Evolutionary conservation across 2,797 vertebrate genomes (phyloP).

Genomic region (Aplochiton taeniatus): DNA sequence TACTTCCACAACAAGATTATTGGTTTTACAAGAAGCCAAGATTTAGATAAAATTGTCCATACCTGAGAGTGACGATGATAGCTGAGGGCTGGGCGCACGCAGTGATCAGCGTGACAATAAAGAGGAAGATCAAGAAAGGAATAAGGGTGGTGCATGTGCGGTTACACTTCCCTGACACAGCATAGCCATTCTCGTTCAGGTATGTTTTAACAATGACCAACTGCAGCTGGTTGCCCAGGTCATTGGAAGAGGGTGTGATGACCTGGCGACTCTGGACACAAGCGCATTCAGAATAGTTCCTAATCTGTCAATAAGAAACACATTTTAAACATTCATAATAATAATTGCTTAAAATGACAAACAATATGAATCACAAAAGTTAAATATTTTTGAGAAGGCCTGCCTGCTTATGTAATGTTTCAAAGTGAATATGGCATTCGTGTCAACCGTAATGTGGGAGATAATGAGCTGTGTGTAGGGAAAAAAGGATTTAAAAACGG

Average conservation of each 20-base stretch:
- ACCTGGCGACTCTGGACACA: slow-evolving; percentile 97
- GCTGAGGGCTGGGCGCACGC: slow-evolving; percentile 95
- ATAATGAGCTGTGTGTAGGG: too few species aligned
- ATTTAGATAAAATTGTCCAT: not conserved
- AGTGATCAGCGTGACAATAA: slow-evolving; percentile 96
- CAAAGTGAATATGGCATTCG: too few species aligned
- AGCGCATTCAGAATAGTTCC: slow-evolving; percentile 94
- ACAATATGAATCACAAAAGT: too few species aligned
- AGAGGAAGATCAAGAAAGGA: slow-evolving; percentile 94
- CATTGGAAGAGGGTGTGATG: slow-evolving; percentile 87
- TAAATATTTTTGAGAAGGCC: too few species aligned
- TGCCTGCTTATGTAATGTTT: too few species aligned
- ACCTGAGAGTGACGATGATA: slow-evolving; percentile 98
- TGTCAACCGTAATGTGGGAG: too few species aligned
- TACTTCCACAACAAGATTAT: not conserved
- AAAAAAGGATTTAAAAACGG: too few species aligned
- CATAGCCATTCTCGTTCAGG: slow-evolving; percentile 93
- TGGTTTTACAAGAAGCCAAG: not conserved
- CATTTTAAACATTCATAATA: too few species aligned
- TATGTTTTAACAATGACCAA: slow-evolving; percentile 97
- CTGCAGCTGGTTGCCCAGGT: slow-evolving; percentile 88
- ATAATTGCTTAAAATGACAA: too few species aligned
- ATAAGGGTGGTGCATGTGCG: slow-evolving; percentile 93
- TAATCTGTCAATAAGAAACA: slow-evolving; percentile 69
- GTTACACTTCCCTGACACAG: slow-evolving; percentile 90